Evolutionary conservation across 2,113 vertebrate genomes (phyloP).

Genomic region (Misgurnus mizolepis): DNA sequence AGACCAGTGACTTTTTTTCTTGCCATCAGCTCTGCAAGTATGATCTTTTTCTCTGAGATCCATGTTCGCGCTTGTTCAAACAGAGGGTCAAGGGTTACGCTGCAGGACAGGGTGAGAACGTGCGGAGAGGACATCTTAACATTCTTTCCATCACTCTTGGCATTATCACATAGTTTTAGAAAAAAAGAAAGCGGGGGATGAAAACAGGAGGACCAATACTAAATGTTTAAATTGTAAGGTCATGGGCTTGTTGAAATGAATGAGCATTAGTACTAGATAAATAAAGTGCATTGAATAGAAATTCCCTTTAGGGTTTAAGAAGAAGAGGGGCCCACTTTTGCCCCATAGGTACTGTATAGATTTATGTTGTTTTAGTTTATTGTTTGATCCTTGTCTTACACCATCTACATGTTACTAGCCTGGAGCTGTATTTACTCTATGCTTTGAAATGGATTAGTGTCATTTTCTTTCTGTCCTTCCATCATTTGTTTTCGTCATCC

Average conservation of each 20-base stretch:
- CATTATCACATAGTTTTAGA: conserved; percentile 2
- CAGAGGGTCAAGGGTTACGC: conserved; percentile 12
- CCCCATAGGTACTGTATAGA: not conserved
- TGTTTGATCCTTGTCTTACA: not conserved
- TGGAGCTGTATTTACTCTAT: conserved; percentile 10
- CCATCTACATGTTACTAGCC: conserved; percentile 6
- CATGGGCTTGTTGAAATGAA: too few relatives aligned
- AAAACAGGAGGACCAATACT: not conserved
- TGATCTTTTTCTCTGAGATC: not conserved
- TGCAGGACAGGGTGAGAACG: not conserved
- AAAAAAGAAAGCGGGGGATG: not conserved
- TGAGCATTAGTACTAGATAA: too few relatives aligned
- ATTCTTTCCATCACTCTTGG: conserved; percentile 2
- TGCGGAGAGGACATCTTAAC: not conserved
- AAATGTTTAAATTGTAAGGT: not conserved
- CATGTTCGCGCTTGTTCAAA: conserved; percentile 7
- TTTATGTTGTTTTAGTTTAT: conserved; percentile 26
- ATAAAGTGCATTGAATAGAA: too few relatives aligned
- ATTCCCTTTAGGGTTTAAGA: not conserved
- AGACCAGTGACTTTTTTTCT: conserved; percentile 18
- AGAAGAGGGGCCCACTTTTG: not conserved
- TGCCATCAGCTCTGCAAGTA: not conserved
- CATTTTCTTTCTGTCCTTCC: not conserved
- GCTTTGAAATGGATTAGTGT: conserved; percentile 12
- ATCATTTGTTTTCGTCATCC: conserved; percentile 10